Conservation (phyloP, 2,113 vertebrate species). For the Merops nubicus region DNA sequence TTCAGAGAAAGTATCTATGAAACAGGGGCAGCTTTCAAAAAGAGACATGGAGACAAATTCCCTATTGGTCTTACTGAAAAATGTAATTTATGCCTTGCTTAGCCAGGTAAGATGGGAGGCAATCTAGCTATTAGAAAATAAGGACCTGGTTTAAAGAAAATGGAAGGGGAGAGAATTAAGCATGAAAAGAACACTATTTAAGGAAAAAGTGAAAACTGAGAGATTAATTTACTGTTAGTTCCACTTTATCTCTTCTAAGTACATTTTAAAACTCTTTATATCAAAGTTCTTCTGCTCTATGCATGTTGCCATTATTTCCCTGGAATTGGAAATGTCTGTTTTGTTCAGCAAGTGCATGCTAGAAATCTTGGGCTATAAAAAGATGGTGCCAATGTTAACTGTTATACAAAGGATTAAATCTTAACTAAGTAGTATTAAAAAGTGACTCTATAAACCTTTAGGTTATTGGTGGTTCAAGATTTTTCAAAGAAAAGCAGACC, state of each 20-base stretch:
- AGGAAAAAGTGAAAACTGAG: constrained; percentile 11
- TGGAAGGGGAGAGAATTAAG: constrained; percentile 11
- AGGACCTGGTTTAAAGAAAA: constrained; percentile 3
- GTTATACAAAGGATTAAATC: constrained; percentile 48
- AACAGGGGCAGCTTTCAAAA: not conserved
- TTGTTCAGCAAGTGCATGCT: constrained; percentile 22
- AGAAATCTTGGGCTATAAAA: constrained; percentile 41
- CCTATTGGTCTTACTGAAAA: not conserved
- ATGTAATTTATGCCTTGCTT: constrained; percentile 3
- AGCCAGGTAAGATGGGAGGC: not conserved
- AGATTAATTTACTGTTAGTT: constrained; percentile 51
- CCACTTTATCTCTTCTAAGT: constrained; percentile 36
- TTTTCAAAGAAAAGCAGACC: constrained; percentile 59
- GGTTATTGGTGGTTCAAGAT: constrained; percentile 48
- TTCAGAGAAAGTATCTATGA: not conserved
- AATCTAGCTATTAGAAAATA: constrained; percentile 23
- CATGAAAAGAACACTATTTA: constrained; percentile 31
- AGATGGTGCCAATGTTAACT: constrained; percentile 48
- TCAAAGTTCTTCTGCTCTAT: not conserved
- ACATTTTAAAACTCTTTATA: constrained; percentile 39
- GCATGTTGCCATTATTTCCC: not conserved
- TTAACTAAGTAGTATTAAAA: constrained; percentile 64
- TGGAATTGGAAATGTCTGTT: constrained; percentile 45
- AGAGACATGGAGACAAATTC: not conserved
- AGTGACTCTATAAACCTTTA: constrained; percentile 50